Percentiles rank a stretch among this genome's conserved stretches.
phyloP scores from a whole-genome alignment of 1,140 invertebrate species.

The Drosophila triauraria region DNA sequence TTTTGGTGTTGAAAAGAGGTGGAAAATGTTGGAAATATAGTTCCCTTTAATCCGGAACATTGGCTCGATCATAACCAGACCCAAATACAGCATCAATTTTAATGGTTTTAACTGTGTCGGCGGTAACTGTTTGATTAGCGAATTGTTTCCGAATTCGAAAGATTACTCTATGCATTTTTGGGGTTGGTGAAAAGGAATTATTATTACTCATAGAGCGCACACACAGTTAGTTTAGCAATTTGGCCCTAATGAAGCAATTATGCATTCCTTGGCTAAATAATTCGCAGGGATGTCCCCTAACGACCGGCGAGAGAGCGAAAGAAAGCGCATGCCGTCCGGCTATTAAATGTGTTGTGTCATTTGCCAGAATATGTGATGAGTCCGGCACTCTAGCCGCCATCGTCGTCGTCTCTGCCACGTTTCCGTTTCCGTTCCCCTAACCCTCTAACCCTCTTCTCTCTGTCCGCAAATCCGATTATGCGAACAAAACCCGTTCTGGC shows the following conservation, averaged over 20 bases:
- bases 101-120: conserved; percentile 8
- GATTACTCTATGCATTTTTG: conserved; percentile 8
- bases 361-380: conserved; percentile 38
- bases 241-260: conserved; percentile 38
- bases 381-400: conserved; percentile 1
- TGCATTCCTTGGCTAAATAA: conserved; percentile 36
- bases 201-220: neutral
- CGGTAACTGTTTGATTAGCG: conserved; percentile 27
- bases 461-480: conserved; percentile 75
- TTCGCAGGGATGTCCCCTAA: conserved; percentile 4
- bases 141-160: conserved; percentile 29
- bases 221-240: neutral
- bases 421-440: neutral
- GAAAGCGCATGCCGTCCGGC: conserved; percentile 37
- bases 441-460: neutral
- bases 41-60: conserved; percentile 9
- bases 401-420: neutral
- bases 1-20: neutral
- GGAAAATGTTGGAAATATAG: neutral
- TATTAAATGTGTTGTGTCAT: conserved; percentile 52
- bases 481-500: conserved; percentile 68
- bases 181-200: neutral
- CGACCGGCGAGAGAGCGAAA: conserved; percentile 39
- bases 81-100: conserved; percentile 21
- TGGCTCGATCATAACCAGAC: conserved; percentile 14